Evolutionary conservation across 2,888 invertebrate genomes (phyloP), one percentile per base, ranked within the genome.

Genomic region (Plagiodera versicolora): DNA sequence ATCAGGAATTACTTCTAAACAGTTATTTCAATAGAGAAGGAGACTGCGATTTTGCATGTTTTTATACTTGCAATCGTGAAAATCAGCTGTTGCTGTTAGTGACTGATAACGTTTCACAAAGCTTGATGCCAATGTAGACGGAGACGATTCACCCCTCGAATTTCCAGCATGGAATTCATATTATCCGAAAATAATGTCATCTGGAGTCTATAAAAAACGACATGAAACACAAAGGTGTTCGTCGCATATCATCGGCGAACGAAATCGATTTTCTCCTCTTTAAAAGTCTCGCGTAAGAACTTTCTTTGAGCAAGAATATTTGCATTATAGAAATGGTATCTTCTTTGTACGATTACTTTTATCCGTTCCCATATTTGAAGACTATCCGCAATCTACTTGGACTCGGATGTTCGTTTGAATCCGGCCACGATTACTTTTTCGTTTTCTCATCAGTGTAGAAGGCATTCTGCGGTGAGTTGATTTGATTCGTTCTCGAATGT

Each of bases 401-500:
- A 53, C 60, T 39, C 14, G 39, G 39, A 14, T n/a, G 14, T 39
- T 39, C 60, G 58, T 52, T 66, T 65, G 70, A 72, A 69, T 71
- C 69, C 68, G 65, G 69, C 63, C 64, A 56, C 69, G 71, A 73
- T 71, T 72, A 71, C 58, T 58, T 58, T 47, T 16, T 51, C 48
- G 70, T 68, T 73, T 71, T 70, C 72, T 71, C 68, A 72, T 73
- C 72, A 70, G 70, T 64, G 49, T 32, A 64, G 67, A 66, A 68
- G 66, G 67, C 67, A 69, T 71, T 69, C 66, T 69, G 67, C 66
- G 69, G 70, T 39, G 63, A 60, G 59, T 68, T 69, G 67, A 71
- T 73, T 73, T 67, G 69, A 72, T 71, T 73, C 70, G 67, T 71
- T 67, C 64, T 67, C 67, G 69, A 70, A 72, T 69, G 67, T 66